Evolutionary conservation across 2,888 invertebrate genomes (phyloP).

Genomic region (Agrypnus murinus): DNA sequence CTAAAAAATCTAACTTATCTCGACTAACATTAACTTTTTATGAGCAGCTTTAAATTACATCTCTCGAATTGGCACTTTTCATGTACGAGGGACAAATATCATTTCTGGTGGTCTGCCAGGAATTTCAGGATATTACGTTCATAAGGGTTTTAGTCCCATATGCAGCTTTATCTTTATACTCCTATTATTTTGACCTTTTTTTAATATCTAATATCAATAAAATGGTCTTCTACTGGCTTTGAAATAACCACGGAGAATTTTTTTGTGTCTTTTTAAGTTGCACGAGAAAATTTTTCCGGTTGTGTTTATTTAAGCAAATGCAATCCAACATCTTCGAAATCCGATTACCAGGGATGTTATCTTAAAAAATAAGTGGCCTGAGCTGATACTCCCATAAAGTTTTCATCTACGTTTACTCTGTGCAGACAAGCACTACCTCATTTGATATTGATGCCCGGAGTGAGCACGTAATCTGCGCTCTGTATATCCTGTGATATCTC

Average conservation of each 20-base stretch:
- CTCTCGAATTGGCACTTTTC: constrained; percentile 9
- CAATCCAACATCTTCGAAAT: constrained; percentile 16
- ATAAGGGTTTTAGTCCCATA: too few relatives aligned
- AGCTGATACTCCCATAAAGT: constrained; percentile 28
- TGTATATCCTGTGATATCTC: constrained; percentile 29
- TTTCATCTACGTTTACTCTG: constrained; percentile 26
- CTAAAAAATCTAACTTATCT: too few relatives aligned
- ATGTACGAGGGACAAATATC: constrained; percentile 14
- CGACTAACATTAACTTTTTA: constrained; percentile 17
- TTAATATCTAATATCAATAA: too few relatives aligned
- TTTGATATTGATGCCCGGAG: constrained; percentile 29
- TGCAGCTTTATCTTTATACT: too few relatives aligned
- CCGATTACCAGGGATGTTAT: constrained; percentile 20
- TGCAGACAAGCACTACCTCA: constrained; percentile 25
- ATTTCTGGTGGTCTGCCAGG: constrained; percentile 21
- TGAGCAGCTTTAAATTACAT: neutral
- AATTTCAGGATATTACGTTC: neutral
- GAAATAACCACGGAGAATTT: too few relatives aligned
- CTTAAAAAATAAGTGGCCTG: constrained; percentile 28
- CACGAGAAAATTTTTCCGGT: neutral
- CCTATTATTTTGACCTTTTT: too few relatives aligned
- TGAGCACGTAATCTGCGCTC: constrained; percentile 31
- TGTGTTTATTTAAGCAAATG: constrained; percentile 20
- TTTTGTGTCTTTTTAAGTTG: too few relatives aligned
- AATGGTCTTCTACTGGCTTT: too few relatives aligned